A percentile compares a stretch with the other conserved stretches of the same genome.
Evolutionary conservation across 2,888 invertebrate genomes (phyloP).

Genomic region (Mechanitis mazaeus): DNA sequence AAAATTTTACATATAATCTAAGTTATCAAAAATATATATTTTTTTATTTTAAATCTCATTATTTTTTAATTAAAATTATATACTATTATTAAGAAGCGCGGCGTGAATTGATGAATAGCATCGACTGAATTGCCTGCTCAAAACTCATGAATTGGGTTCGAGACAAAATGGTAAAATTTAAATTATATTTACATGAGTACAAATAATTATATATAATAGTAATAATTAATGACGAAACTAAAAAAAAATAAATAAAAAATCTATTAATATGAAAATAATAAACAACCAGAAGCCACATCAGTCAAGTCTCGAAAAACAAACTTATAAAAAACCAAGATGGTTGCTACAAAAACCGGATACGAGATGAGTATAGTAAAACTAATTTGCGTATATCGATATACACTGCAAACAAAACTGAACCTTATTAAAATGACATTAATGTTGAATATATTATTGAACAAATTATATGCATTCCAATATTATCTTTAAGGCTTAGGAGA

Average conservation of each 20-base stretch:
- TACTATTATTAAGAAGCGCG: too few relatives aligned
- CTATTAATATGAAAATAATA: not conserved
- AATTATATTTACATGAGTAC: not conserved
- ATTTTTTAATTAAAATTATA: too few relatives aligned
- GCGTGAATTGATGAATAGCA: too few relatives aligned
- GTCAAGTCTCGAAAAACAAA: slow-evolving; percentile 5
- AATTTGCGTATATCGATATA: slow-evolving; percentile 4
- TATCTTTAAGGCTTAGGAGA: not conserved
- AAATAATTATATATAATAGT: not conserved
- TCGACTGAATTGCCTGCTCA: too few relatives aligned
- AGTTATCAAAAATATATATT: not conserved
- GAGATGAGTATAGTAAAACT: slow-evolving; percentile 21
- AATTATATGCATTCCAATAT: not conserved
- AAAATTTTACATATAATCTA: too few relatives aligned
- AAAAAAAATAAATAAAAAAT: not conserved
- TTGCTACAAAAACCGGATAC: slow-evolving; percentile 28
- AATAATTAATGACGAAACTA: not conserved
- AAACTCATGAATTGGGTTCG: too few relatives aligned
- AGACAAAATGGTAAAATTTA: not conserved
- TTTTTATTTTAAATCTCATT: too few relatives aligned
- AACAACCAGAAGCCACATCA: slow-evolving; percentile 1
- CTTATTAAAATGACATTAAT: not conserved
- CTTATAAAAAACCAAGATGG: slow-evolving; percentile 15
- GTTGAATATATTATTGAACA: slow-evolving; percentile 3
- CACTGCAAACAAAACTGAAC: slow-evolving; percentile 9